These are phyloP conservation scores for Lithosia quadra DNA, from an alignment of 2,888 invertebrate genomes.

Conservation along the genomic window DNA sequence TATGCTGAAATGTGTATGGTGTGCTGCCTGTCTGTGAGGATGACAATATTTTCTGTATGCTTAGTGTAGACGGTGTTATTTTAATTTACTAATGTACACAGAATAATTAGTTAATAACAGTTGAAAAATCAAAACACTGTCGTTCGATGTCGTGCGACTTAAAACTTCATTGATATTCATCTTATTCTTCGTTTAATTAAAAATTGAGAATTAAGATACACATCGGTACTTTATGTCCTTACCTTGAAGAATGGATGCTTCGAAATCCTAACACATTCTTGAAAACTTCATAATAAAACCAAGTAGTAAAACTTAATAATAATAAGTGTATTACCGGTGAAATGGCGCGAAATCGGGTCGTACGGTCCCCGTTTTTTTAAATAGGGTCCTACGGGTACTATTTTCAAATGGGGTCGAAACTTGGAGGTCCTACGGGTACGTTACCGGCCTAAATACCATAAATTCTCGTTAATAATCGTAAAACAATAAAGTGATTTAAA, in stretches of 20 bases:
- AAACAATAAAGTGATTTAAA: not conserved
- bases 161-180: not conserved
- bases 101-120: not conserved
- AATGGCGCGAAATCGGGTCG: too few species aligned
- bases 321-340: too few species aligned
- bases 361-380: too few species aligned
- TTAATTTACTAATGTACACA: too few species aligned
- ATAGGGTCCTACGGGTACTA: too few species aligned
- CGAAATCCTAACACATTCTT: not conserved
- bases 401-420: too few species aligned
- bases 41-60: not conserved
- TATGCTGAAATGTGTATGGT: not conserved
- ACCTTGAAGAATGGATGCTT: too few species aligned
- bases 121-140: not conserved
- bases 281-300: not conserved
- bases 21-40: not conserved
- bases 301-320: not conserved
- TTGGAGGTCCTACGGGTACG: too few species aligned
- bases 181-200: not conserved
- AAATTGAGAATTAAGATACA: slow-evolving; percentile 4
- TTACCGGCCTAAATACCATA: too few species aligned
- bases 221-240: too few species aligned
- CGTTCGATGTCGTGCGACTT: not conserved
- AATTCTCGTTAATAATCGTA: too few species aligned
- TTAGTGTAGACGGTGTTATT: too few species aligned